Evolutionary conservation across 2,113 vertebrate genomes (phyloP).

Genomic region (Nerophis lumbriciformis): DNA sequence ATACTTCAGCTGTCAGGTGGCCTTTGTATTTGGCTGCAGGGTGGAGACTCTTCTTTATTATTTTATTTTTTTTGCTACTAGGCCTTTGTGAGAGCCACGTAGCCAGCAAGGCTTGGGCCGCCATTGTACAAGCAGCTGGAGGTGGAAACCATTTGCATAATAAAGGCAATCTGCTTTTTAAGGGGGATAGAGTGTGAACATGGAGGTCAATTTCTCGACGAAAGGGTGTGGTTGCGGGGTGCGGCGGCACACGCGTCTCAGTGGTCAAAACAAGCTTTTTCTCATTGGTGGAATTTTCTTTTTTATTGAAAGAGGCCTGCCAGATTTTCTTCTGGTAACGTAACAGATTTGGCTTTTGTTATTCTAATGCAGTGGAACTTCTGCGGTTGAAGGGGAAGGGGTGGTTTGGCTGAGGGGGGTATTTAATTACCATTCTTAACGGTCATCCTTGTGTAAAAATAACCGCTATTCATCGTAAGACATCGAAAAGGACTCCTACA

Average conservation of each 20-base stretch:
- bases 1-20: slow-evolving; percentile 54
- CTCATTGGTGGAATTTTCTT: slow-evolving; percentile 51
- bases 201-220: slow-evolving; percentile 53
- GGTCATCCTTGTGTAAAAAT: not conserved
- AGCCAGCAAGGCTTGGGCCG: slow-evolving; percentile 55
- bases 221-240: slow-evolving; percentile 14
- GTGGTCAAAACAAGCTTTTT: slow-evolving; percentile 18
- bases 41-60: slow-evolving; percentile 41
- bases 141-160: slow-evolving; percentile 71
- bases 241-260: slow-evolving; percentile 42
- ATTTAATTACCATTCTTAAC: too few species aligned
- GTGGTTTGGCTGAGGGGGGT: slow-evolving; percentile 1
- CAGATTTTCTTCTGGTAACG: slow-evolving; percentile 12
- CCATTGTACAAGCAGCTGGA: slow-evolving; percentile 73
- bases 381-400: slow-evolving; percentile 16
- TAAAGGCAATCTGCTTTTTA: slow-evolving; percentile 69
- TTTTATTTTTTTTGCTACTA: slow-evolving; percentile 17
- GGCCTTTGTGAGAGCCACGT: slow-evolving; percentile 65
- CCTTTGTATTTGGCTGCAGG: slow-evolving; percentile 53
- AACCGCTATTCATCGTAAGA: not conserved
- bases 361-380: slow-evolving; percentile 39
- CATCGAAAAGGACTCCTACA: too few species aligned
- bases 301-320: slow-evolving; percentile 50
- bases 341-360: slow-evolving; percentile 59
- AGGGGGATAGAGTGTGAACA: slow-evolving; percentile 42